Percentiles rank a stretch among this genome's conserved stretches.
Conservation (phyloP, 2,888 invertebrate genomes). For the Pollenia amentaria region DNA sequence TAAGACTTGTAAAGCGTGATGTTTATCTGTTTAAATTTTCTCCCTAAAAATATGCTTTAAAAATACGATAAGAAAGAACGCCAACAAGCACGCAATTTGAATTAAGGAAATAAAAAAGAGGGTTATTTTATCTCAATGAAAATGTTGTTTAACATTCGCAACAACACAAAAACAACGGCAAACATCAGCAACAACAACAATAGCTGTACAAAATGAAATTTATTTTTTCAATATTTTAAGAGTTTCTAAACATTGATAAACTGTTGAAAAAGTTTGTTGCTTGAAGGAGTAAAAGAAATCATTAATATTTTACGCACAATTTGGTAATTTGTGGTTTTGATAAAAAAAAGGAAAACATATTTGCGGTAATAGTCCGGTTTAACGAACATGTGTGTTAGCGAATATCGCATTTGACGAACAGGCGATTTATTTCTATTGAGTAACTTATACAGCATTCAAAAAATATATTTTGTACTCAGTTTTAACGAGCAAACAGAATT, state of each 20-base stretch:
- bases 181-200: neutral
- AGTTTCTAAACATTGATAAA: slow-evolving; percentile 8
- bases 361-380: too few species aligned
- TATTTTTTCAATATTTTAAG: slow-evolving; percentile 37
- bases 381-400: too few species aligned
- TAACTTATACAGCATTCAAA: too few species aligned
- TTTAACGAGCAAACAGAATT: too few species aligned
- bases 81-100: neutral
- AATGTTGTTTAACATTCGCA: slow-evolving; percentile 37
- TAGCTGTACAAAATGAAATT: neutral
- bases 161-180: neutral
- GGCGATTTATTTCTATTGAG: too few species aligned
- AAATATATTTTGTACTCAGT: too few species aligned
- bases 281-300: neutral
- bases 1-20: slow-evolving; percentile 4
- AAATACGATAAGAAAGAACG: slow-evolving; percentile 3
- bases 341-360: neutral
- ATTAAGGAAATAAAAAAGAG: slow-evolving; percentile 21
- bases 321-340: slow-evolving; percentile 59
- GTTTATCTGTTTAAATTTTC: neutral
- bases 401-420: too few species aligned
- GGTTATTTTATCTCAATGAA: slow-evolving; percentile 43
- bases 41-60: slow-evolving; percentile 24
- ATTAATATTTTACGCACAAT: slow-evolving; percentile 65
- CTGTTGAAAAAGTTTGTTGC: neutral